phyloP scores from a whole-genome alignment of 2,797 vertebrate genomes.

The Salarias fasciatus region DNA sequence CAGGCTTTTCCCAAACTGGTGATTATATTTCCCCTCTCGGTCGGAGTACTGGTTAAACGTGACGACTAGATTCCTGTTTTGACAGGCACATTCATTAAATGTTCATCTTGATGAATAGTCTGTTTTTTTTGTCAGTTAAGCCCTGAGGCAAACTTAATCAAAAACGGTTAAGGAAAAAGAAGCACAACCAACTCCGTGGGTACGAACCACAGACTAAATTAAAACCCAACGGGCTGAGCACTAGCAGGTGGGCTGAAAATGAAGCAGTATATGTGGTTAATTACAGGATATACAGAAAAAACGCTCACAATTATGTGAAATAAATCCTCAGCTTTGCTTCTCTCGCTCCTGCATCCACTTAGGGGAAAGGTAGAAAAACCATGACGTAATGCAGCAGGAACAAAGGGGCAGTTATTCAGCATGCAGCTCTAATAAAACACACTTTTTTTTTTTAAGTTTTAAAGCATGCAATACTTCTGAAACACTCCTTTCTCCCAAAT shows the following conservation, averaged over 20 bases:
- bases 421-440: conserved; percentile 29
- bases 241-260: conserved; percentile 37
- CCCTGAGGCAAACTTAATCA: conserved; percentile 22
- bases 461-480: conserved; percentile 31
- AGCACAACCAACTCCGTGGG: conserved; percentile 32
- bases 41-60: conserved; percentile 22
- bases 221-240: conserved; percentile 22
- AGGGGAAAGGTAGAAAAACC: conserved; percentile 34
- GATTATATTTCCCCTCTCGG: conserved; percentile 25
- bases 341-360: conserved; percentile 20
- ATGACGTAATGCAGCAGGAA: conserved; percentile 30
- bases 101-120: conserved; percentile 35
- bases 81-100: conserved; percentile 44
- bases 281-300: conserved; percentile 38
- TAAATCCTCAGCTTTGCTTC: conserved; percentile 26
- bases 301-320: conserved; percentile 30
- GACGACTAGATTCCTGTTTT: conserved; percentile 49
- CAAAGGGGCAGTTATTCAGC: conserved; percentile 35
- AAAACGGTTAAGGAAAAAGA: conserved; percentile 30
- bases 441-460: background rate
- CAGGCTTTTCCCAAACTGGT: conserved; percentile 19
- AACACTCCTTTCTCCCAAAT: conserved; percentile 37
- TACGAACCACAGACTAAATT: conserved; percentile 20
- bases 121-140: conserved; percentile 30
- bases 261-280: conserved; percentile 37